A percentile compares a stretch with the other conserved stretches of the same genome.
phyloP scores from a whole-genome alignment of 2,113 vertebrate species.

The Salvelinus fontinalis region DNA sequence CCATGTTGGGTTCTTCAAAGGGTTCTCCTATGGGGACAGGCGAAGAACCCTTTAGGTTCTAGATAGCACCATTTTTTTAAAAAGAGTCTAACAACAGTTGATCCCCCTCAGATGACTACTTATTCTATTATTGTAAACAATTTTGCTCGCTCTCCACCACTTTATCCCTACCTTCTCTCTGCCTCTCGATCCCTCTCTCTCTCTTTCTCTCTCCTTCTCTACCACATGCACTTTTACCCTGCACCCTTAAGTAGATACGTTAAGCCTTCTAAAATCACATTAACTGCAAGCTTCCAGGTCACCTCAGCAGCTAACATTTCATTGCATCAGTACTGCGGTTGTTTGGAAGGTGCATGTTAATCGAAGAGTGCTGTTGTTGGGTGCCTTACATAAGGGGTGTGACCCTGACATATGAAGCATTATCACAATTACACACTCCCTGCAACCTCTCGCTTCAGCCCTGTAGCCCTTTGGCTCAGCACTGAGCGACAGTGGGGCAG shows the following conservation, averaged over 20 bases:
- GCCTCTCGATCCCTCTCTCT: not conserved
- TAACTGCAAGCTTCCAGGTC: not conserved
- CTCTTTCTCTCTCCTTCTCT: not conserved
- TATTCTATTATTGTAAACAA: not conserved
- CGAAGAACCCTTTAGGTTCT: too few species aligned
- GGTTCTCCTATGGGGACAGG: too few species aligned
- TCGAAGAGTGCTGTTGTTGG: constrained; percentile 23
- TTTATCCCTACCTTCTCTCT: not conserved
- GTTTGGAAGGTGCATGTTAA: constrained; percentile 1
- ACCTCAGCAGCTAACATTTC: not conserved
- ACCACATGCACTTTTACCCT: not conserved
- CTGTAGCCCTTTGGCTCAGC: not conserved
- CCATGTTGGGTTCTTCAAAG: too few species aligned
- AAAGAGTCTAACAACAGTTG: not conserved
- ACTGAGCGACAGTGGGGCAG: not conserved
- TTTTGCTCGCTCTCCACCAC: not conserved
- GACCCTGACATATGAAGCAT: not conserved
- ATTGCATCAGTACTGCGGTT: not conserved
- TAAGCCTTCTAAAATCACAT: not conserved
- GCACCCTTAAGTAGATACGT: not conserved
- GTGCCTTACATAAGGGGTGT: constrained; percentile 3
- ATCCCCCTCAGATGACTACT: not conserved
- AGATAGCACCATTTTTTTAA: not conserved
- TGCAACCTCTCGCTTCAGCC: not conserved
- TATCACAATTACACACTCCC: constrained; percentile 12